A percentile compares a stretch with the other conserved stretches of the same genome.
Conservation (phyloP, 2,113 vertebrate genomes). For the Vombatus ursinus region DNA sequence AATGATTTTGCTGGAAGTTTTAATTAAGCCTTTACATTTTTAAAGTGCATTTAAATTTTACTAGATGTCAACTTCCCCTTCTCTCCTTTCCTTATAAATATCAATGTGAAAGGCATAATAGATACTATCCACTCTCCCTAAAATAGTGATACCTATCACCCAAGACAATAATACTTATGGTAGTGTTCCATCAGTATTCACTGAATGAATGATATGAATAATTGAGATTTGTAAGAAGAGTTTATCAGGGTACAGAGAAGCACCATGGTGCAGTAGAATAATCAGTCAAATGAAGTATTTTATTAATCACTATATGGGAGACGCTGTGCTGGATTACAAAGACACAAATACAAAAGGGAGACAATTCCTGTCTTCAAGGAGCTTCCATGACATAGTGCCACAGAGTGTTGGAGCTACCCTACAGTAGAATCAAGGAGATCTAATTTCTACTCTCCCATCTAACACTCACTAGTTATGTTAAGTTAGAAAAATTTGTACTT, state of each 20-base stretch:
- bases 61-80: constrained; percentile 25
- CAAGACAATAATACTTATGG: not conserved
- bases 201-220: not conserved
- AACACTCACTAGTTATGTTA: not conserved
- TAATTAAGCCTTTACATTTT: not conserved
- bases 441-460: not conserved
- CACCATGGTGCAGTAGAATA: not conserved
- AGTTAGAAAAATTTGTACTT: not conserved
- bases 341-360: not conserved
- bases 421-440: not conserved
- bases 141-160: not conserved
- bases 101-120: not conserved
- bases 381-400: not conserved
- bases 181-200: not conserved
- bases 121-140: not conserved
- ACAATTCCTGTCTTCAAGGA: not conserved
- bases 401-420: not conserved
- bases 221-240: not conserved
- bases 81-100: not conserved
- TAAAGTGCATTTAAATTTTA: constrained; percentile 1
- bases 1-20: not conserved
- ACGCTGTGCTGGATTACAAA: not conserved
- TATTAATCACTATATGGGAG: not conserved
- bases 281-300: not conserved
- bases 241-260: not conserved